phyloP scores from a whole-genome alignment of 1,140 invertebrate species.

The Pogonomyrmex barbatus region DNA sequence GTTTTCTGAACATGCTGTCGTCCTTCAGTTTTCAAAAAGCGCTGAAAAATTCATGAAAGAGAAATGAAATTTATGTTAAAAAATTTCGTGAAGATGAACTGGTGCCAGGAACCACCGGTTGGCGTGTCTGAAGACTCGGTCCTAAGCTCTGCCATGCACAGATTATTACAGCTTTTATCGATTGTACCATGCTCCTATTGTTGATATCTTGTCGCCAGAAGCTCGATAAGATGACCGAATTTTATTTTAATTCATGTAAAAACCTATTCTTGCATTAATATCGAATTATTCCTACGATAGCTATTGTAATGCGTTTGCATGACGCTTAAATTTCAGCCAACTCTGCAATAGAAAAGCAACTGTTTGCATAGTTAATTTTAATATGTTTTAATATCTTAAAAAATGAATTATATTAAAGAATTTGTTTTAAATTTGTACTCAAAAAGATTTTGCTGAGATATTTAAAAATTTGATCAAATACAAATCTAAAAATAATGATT shows the following conservation, averaged over 20 bases:
- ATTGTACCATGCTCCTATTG: constrained; percentile 65
- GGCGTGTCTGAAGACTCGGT: constrained; percentile 68
- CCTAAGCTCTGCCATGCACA: constrained; percentile 73
- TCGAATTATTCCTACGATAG: not conserved
- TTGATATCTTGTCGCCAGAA: constrained; percentile 56
- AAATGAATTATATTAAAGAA: not conserved
- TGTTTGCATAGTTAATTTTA: not conserved
- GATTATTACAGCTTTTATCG: constrained; percentile 74
- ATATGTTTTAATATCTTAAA: not conserved
- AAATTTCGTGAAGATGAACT: constrained; percentile 52
- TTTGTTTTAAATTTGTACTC: no score
- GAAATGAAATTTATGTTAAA: constrained; percentile 6
- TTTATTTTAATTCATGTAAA: not conserved
- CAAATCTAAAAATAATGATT: no score
- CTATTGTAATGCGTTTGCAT: not conserved
- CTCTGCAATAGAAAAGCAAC: no score
- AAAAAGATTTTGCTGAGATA: no score
- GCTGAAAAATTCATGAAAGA: not conserved
- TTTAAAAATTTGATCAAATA: no score
- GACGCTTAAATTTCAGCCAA: not conserved
- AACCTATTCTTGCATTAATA: not conserved
- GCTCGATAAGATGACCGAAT: constrained; percentile 24
- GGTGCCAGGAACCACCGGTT: constrained; percentile 74
- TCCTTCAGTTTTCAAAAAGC: not conserved
- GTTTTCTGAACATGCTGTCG: not conserved